Base-by-base conservation (phyloP, 2,888 invertebrate species). In the Sesia apiformis region DNA sequence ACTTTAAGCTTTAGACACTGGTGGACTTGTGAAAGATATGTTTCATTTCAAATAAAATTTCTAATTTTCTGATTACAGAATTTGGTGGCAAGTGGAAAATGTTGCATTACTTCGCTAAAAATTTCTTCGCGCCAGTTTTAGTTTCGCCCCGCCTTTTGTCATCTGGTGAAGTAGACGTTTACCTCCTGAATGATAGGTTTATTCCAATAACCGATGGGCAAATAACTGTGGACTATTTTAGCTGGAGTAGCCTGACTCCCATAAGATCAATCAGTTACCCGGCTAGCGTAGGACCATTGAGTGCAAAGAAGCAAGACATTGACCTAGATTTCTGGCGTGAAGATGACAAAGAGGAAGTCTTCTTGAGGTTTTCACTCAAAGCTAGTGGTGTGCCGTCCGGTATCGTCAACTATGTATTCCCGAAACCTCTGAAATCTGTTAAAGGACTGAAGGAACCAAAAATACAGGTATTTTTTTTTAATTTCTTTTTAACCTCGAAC, bases 61-160 rank as follows among this genome's bases (percentile, higher is more conserved):
- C 5, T 40, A 8, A 49, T 8, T 8, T 49, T 43, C 41, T 7
- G 39, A 7, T 42, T 51, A 8, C 52, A 95, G 96, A 96, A 79
- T 93, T 91, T 68, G 91, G 91, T 42, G 94, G 95, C 5, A 91
- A 91, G 63, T 96, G 96, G 96, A 97, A 97, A 81, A 93, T 96
- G 92, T 83, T 97, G 3, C 98, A 99, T 69, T 97, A 98, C 78
- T 97, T 93, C 78, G 96, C 96, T 0, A 91, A 91, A 63, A 91
- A 95, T 2, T 98, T 98, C 74, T 96, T 98, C 74, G 92, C 95
- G 0, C 95, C 95, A 0, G 85, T 94, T 38, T 88, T 95, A 38
- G 91, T 95, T 8, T 93, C 91, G 0, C 92, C 92, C 0, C 87
- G 93, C 46, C 72, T 92, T 7, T 84, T 90, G 5, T 54, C 72